phyloP scores from a whole-genome alignment of 2,888 invertebrate genomes.

The Tachystola acroxantha region DNA sequence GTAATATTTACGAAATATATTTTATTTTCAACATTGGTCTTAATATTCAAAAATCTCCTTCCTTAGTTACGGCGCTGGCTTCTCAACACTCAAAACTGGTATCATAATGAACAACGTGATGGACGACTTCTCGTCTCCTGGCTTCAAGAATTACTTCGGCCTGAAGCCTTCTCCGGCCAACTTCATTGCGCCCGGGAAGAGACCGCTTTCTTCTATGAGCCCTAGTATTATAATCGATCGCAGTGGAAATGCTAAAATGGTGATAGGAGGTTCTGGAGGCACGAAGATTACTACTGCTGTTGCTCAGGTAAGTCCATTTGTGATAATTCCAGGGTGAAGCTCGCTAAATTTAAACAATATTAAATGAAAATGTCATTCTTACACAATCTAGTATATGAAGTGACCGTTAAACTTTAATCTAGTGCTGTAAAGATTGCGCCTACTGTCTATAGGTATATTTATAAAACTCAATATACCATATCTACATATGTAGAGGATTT shows the following conservation, averaged over 20 bases:
- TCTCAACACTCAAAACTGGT: slow-evolving; percentile 88
- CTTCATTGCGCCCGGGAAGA: slow-evolving; percentile 87
- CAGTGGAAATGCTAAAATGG: slow-evolving; percentile 82
- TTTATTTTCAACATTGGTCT: too few relatives aligned
- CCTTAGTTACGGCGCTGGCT: slow-evolving; percentile 88
- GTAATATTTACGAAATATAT: too few relatives aligned
- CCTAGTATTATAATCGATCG: slow-evolving; percentile 87
- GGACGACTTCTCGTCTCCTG: slow-evolving; percentile 95
- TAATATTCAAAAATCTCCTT: too few relatives aligned
- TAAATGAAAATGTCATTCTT: too few relatives aligned
- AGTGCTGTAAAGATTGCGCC: too few relatives aligned
- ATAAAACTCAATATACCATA: too few relatives aligned
- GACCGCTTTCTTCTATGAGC: slow-evolving; percentile 92
- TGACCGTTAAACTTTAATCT: too few relatives aligned
- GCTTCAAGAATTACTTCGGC: slow-evolving; percentile 82
- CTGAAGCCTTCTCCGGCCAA: slow-evolving; percentile 89
- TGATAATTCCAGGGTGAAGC: too few relatives aligned
- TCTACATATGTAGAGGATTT: too few relatives aligned
- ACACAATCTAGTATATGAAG: too few relatives aligned
- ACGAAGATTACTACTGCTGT: slow-evolving; percentile 88
- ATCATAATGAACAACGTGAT: slow-evolving; percentile 97
- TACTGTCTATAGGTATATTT: too few relatives aligned
- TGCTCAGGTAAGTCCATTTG: slow-evolving; percentile 77
- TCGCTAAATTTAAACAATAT: too few relatives aligned
- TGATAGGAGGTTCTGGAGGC: slow-evolving; percentile 91